Percentiles rank a stretch among this genome's conserved stretches.
phyloP scores from a whole-genome alignment of 2,888 invertebrate genomes.

The Pogonocherus hispidulus region DNA sequence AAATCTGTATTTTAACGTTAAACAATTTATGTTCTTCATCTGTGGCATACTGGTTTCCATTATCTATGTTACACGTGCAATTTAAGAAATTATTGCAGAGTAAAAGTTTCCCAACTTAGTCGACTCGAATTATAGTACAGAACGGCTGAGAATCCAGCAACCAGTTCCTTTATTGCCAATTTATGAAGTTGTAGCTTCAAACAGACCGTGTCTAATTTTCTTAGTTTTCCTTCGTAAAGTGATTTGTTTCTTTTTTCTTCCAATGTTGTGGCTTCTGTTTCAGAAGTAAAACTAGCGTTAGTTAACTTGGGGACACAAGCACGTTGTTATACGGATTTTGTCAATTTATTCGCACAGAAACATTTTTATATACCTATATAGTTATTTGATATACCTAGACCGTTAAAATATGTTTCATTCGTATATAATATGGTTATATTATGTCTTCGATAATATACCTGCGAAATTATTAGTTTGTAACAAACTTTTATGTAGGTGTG shows the following conservation, averaged over 20 bases:
- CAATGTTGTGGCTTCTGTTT: background rate
- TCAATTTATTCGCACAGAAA: no score
- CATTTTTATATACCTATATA: no score
- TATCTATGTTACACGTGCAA: background rate
- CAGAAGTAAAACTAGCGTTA: background rate
- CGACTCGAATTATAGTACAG: background rate
- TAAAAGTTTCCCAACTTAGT: background rate
- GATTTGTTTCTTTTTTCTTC: background rate
- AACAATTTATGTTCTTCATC: no score
- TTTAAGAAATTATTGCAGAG: background rate
- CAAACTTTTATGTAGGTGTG: no score
- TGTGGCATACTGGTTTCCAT: no score
- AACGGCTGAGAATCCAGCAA: conserved; percentile 2
- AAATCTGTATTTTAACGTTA: no score
- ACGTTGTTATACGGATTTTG: no score
- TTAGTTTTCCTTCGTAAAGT: background rate
- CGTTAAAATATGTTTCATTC: no score
- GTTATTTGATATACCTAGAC: no score
- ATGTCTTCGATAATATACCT: no score
- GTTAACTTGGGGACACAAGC: background rate
- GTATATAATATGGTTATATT: no score
- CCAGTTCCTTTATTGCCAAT: conserved; percentile 6
- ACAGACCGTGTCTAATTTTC: conserved; percentile 3
- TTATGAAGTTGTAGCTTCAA: conserved; percentile 6
- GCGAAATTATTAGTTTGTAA: no score